Evolutionary conservation across 2,113 vertebrate genomes (phyloP).

Genomic region (Tor tambroides): DNA sequence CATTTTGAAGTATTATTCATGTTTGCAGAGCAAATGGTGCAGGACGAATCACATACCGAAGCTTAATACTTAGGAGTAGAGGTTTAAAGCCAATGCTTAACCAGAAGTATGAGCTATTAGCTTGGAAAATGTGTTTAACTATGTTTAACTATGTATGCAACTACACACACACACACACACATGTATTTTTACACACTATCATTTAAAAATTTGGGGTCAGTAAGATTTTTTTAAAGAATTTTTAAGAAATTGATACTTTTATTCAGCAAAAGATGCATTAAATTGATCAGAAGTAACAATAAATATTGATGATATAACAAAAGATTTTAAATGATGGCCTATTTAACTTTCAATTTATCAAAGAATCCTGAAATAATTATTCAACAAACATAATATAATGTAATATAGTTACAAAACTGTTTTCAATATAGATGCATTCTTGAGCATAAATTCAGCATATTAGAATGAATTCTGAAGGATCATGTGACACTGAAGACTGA

Average conservation of each 20-base stretch:
- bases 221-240: background rate
- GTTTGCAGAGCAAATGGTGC: background rate
- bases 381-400: no score
- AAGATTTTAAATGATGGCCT: background rate
- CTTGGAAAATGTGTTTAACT: background rate
- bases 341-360: background rate
- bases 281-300: background rate
- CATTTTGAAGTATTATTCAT: background rate
- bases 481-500: background rate
- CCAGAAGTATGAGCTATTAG: no score
- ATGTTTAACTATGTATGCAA: background rate
- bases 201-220: background rate
- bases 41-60: background rate
- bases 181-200: no score
- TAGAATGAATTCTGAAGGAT: background rate
- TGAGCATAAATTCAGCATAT: background rate
- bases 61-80: background rate
- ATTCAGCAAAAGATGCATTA: background rate
- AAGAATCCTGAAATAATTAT: background rate
- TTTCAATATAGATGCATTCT: background rate
- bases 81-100: background rate
- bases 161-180: no score
- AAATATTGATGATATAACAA: no score
- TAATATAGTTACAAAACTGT: background rate
- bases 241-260: background rate